phyloP scores from a whole-genome alignment of 2,888 invertebrate genomes.

The Mythimna loreyi region DNA sequence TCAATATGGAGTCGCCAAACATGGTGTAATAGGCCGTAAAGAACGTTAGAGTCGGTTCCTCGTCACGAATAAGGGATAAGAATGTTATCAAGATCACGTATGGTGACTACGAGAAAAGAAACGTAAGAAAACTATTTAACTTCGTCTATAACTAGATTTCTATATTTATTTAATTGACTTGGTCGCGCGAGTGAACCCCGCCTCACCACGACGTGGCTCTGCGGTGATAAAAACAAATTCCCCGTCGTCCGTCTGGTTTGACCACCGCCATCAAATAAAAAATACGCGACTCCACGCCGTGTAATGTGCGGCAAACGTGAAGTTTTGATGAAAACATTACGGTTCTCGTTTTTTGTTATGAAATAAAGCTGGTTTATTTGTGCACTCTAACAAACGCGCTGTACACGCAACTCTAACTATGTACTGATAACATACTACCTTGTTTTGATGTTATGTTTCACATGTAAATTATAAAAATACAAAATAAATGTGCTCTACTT shows the following conservation, averaged over 20 bases:
- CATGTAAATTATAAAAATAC: background rate
- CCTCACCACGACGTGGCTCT: background rate
- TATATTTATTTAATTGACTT: constrained; percentile 3
- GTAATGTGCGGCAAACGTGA: constrained; percentile 12
- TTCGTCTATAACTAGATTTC: background rate
- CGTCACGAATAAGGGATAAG: constrained; percentile 23
- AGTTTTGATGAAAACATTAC: constrained; percentile 13
- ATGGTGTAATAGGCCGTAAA: constrained; percentile 25
- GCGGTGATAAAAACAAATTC: constrained; percentile 16
- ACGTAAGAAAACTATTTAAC: constrained; percentile 16
- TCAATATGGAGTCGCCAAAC: constrained; percentile 21
- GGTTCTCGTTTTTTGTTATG: constrained; percentile 14
- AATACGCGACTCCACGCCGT: background rate
- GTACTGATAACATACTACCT: background rate
- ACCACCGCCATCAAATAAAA: constrained; percentile 12
- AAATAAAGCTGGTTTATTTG: constrained; percentile 29
- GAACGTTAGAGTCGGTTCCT: constrained; percentile 34
- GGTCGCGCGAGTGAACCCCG: background rate
- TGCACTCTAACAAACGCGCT: constrained; percentile 21
- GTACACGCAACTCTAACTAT: background rate
- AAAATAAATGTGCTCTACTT: background rate
- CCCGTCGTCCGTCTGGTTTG: constrained; percentile 7
- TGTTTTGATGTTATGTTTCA: background rate
- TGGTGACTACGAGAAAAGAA: constrained; percentile 10
- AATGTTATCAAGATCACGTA: constrained; percentile 25